phyloP scores from a whole-genome alignment of 2,888 invertebrate genomes.

The Sabatieria punctata region DNA sequence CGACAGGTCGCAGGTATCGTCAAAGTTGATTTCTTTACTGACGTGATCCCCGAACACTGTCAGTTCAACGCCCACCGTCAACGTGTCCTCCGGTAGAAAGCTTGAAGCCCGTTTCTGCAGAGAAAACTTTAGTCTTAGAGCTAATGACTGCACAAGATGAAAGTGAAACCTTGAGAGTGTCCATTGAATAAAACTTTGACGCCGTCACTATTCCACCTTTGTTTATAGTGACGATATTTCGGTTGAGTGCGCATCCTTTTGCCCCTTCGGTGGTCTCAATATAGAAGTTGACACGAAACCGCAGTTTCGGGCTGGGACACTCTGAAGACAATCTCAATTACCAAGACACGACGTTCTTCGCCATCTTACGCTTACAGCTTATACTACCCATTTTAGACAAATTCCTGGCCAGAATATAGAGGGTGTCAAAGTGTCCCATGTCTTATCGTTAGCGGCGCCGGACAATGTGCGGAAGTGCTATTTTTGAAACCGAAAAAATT shows the following conservation, averaged over 20 bases:
- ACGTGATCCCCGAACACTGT: conserved; percentile 15
- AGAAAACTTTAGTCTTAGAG: not conserved
- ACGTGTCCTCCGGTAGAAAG: conserved; percentile 14
- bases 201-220: conserved; percentile 21
- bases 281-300: conserved; percentile 19
- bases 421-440: too few relatives aligned
- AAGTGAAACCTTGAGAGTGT: conserved; percentile 13
- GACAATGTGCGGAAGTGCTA: too few relatives aligned
- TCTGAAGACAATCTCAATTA: conserved; percentile 6
- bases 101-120: conserved; percentile 9
- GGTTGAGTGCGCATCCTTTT: conserved; percentile 18
- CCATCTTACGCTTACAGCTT: not conserved
- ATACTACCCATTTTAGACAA: too few relatives aligned
- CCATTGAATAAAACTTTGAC: conserved; percentile 18
- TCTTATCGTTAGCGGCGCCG: too few relatives aligned
- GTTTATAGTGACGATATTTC: conserved; percentile 20
- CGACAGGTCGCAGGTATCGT: not conserved
- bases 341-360: not conserved
- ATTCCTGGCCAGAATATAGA: too few relatives aligned
- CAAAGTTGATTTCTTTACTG: conserved; percentile 2
- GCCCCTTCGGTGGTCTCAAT: conserved; percentile 20
- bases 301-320: conserved; percentile 15
- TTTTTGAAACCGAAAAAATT: not conserved
- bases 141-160: too few relatives aligned
- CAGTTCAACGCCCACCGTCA: conserved; percentile 15